Percentiles rank a stretch among this genome's conserved stretches.
phyloP scores from a whole-genome alignment of 2,888 invertebrate species.

The Philopedon plagiatum region DNA sequence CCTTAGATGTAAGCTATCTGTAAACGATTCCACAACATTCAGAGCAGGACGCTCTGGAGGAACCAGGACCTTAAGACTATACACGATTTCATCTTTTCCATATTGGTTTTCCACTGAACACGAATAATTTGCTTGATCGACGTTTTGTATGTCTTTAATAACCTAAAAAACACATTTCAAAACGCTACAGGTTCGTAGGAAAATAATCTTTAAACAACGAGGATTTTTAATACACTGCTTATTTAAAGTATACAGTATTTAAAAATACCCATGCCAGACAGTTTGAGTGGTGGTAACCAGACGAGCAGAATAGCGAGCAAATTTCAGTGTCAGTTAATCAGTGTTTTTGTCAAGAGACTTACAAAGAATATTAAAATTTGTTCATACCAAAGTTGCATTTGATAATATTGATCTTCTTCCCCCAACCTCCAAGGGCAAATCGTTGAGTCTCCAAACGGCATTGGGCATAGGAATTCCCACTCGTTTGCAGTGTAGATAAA shows the following conservation, averaged over 20 bases:
- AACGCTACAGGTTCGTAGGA: too few species aligned
- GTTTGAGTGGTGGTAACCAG: too few species aligned
- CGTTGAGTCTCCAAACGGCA: constrained; percentile 85
- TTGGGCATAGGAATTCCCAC: constrained; percentile 87
- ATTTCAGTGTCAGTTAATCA: too few species aligned
- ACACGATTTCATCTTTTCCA: constrained; percentile 87
- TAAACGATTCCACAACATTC: constrained; percentile 85
- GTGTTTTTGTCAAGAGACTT: too few species aligned
- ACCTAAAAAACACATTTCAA: constrained; percentile 43
- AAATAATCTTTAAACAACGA: too few species aligned
- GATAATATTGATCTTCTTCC: constrained; percentile 76
- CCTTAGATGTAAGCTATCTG: constrained; percentile 85
- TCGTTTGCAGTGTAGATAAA: constrained; percentile 85
- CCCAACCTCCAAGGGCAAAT: constrained; percentile 80
- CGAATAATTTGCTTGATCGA: constrained; percentile 92
- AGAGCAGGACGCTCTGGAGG: constrained; percentile 90
- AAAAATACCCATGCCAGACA: too few species aligned
- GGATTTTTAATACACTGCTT: too few species aligned
- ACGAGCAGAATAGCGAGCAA: too few species aligned
- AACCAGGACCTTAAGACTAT: constrained; percentile 81
- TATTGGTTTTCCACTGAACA: constrained; percentile 88
- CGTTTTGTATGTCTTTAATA: constrained; percentile 83
- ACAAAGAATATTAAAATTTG: neutral
- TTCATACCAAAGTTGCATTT: constrained; percentile 77
- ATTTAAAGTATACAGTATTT: too few species aligned